Conservation (phyloP, 2,797 vertebrate species). For the Macropodus opercularis region DNA sequence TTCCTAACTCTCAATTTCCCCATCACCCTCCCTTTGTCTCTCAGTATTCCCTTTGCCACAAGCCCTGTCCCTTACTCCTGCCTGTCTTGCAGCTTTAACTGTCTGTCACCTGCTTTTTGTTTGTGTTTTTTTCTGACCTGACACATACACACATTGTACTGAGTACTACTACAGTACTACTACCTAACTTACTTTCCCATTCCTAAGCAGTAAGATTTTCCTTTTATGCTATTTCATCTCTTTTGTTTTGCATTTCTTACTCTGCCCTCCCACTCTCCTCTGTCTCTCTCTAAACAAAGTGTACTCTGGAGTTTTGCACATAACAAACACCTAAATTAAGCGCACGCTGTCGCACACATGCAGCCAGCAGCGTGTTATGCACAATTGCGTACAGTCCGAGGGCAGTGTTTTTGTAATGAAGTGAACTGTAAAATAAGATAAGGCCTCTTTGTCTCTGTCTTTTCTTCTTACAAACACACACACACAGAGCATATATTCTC, state of each 20-base stretch:
- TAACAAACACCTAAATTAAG: constrained; percentile 56
- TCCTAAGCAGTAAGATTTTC: not conserved
- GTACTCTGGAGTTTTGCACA: constrained; percentile 46
- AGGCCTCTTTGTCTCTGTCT: constrained; percentile 22
- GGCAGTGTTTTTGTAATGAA: constrained; percentile 50
- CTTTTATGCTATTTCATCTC: not conserved
- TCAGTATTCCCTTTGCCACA: constrained; percentile 55
- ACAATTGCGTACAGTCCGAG: constrained; percentile 35
- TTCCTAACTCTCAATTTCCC: constrained; percentile 55
- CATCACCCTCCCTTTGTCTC: constrained; percentile 65
- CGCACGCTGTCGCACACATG: constrained; percentile 14
- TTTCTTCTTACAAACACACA: constrained; percentile 15
- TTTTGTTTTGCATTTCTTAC: constrained; percentile 19
- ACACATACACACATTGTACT: constrained; percentile 7
- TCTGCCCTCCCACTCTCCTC: constrained; percentile 10
- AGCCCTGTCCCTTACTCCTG: constrained; percentile 41
- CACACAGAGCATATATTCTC: constrained; percentile 21
- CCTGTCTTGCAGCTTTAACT: constrained; percentile 22
- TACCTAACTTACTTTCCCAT: constrained; percentile 3
- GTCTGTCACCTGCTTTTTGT: constrained; percentile 9
- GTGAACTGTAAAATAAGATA: constrained; percentile 44
- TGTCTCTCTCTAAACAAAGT: constrained; percentile 41
- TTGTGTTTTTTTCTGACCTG: not conserved
- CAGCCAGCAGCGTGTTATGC: constrained; percentile 29
- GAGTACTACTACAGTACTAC: too few relatives aligned